A percentile compares a stretch with the other conserved stretches of the same genome.
Conservation (phyloP, 2,888 invertebrate genomes). For the Tenthredo notha region DNA sequence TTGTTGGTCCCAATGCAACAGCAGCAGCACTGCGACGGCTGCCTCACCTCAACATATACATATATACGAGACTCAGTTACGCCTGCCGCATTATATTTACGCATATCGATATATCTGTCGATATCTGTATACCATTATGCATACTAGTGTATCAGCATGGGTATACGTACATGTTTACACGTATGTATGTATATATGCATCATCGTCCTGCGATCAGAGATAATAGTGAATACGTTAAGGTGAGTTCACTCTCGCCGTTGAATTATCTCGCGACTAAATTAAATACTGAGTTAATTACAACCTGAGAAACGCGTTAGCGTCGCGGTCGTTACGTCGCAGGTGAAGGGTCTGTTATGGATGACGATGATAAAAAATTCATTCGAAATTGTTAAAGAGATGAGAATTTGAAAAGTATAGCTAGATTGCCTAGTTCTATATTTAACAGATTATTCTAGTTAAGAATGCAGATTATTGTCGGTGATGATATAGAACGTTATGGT, state of each 20-base stretch:
- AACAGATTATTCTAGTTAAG: not conserved
- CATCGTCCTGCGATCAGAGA: slow-evolving; percentile 8
- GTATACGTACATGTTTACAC: not conserved
- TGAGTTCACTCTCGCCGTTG: slow-evolving; percentile 36
- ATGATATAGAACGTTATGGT: not conserved
- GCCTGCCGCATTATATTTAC: slow-evolving; percentile 28
- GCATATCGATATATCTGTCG: slow-evolving; percentile 6
- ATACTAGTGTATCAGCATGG: not conserved
- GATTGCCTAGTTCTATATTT: not conserved
- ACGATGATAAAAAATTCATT: not conserved
- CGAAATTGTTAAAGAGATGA: not conserved
- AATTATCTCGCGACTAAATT: slow-evolving; percentile 28
- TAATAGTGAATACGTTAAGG: slow-evolving; percentile 44
- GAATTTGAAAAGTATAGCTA: not conserved
- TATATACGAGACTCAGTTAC: not conserved
- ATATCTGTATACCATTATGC: not conserved
- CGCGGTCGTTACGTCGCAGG: not conserved
- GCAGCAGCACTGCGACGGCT: not conserved
- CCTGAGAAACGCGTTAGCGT: not conserved
- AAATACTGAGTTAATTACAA: slow-evolving; percentile 42
- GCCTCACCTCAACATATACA: not conserved
- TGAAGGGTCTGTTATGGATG: not conserved
- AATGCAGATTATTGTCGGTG: slow-evolving; percentile 11
- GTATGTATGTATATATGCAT: not conserved
- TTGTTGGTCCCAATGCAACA: slow-evolving; percentile 42